These are phyloP conservation scores for Lota lota DNA, from an alignment of 2,113 vertebrate genomes.

Conservation along the genomic window DNA sequence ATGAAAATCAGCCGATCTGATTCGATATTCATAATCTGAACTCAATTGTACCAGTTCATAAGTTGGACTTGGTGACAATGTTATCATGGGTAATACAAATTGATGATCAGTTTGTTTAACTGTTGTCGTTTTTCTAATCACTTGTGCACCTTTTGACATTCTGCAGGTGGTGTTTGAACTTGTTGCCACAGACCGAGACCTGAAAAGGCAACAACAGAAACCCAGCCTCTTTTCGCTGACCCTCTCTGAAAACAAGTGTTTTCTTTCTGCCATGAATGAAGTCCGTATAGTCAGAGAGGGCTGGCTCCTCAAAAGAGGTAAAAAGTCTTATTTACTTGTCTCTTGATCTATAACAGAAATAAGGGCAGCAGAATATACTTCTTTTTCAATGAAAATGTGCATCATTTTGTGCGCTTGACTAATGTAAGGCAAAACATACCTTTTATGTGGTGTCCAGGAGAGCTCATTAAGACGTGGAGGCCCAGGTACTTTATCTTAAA, in stretches of 20 bases:
- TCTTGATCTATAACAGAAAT: no score
- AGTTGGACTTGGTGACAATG: no score
- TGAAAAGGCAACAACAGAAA: conserved; percentile 18
- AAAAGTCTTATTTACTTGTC: not conserved
- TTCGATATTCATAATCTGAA: no score
- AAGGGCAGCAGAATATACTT: not conserved
- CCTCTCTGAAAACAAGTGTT: conserved; percentile 34
- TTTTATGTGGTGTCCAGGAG: conserved; percentile 66
- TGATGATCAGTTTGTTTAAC: not conserved
- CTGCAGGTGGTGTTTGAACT: conserved; percentile 36
- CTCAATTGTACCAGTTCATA: no score
- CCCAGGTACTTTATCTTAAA: conserved; percentile 88
- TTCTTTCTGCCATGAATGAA: conserved; percentile 64
- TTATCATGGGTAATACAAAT: no score
- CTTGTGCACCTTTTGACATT: conserved; percentile 4
- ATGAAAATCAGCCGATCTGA: no score
- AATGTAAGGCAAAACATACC: not conserved
- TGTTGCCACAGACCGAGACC: conserved; percentile 29
- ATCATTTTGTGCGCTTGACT: not conserved
- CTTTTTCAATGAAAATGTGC: not conserved
- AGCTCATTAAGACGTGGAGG: conserved; percentile 91
- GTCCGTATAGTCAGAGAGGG: conserved; percentile 65
- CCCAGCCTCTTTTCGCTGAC: conserved; percentile 27
- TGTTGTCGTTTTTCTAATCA: not conserved
- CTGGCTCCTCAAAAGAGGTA: conserved; percentile 73